Evolutionary conservation across 2,113 vertebrate species (phyloP), one percentile per base, ranked within the genome.

Genomic region (Solea solea): DNA sequence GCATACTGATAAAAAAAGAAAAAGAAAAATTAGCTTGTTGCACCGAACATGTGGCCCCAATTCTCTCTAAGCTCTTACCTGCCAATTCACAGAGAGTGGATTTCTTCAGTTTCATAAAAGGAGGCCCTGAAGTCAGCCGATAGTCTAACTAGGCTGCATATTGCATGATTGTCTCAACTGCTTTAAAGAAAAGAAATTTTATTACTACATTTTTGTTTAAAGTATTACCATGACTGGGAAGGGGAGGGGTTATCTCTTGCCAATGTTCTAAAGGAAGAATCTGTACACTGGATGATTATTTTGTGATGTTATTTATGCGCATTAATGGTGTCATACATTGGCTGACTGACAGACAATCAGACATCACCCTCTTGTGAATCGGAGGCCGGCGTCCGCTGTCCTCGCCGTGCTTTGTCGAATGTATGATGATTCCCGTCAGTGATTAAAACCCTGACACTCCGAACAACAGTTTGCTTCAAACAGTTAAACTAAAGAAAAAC

Each of bases 251-350:
- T 70, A 58, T 74, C 76, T 77, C 68, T 74, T 69, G 78, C 82
- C 83, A 79, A 78, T 69, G 67, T 78, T 82, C 60, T 72, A 81
- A 82, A 83, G 83, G 78, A 86, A 79, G 58, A 81, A 90, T 84
- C 79, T 76, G 55, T 86, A 86, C 86, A 88, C 91, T 89, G 91
- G 90, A 89, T 79, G 63, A 74, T 81, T 76, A 87, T 88, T 88
- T 88, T 87, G 81, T 76, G 83, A 77, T 90, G 83, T 91, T 90
- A 90, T 91, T 93, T 91, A 92, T 88, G 84, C 90, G 72, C 83
- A 39, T 88, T 81, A 63, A 77, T 74, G 74, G 76, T 87, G 87
- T 91, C 85, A 73, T 78, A 83, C 74, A 62, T 82, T 86, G 34
- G 65, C 72, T 67, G 75, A 80, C 80, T 76, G 84, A 91, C 81